A percentile compares a stretch with the other conserved stretches of the same genome.
These are phyloP conservation scores for Thelaira solivaga DNA, from an alignment of 2,888 invertebrate genomes.

Conservation along the genomic window DNA sequence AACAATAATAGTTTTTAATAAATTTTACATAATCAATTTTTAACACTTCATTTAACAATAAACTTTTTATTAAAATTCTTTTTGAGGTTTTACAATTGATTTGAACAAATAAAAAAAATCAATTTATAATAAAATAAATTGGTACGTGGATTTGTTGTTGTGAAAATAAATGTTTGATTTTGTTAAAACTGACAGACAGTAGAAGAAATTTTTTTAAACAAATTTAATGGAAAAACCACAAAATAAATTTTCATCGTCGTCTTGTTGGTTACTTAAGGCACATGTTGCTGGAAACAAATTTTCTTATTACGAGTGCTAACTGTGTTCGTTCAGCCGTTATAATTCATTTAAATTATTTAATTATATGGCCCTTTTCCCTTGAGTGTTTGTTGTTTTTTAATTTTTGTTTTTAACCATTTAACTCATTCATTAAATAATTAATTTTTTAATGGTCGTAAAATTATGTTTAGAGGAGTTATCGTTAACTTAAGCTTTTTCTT, in stretches of 20 bases:
- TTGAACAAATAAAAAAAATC: background rate
- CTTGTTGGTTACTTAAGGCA: background rate
- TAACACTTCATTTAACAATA: constrained; percentile 35
- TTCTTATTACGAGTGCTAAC: no score
- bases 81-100: constrained; percentile 6
- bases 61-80: constrained; percentile 19
- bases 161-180: background rate
- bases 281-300: constrained; percentile 12
- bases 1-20: constrained; percentile 1
- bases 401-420: background rate
- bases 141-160: background rate
- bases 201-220: constrained; percentile 4
- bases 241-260: constrained; percentile 17
- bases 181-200: background rate
- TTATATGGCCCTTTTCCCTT: constrained; percentile 16
- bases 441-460: constrained; percentile 12
- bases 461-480: background rate
- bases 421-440: constrained; percentile 11
- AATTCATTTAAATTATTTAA: constrained; percentile 34
- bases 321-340: background rate
- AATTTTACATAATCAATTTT: constrained; percentile 12
- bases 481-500: no score
- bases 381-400: background rate
- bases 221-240: constrained; percentile 49
- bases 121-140: background rate